phyloP scores from a whole-genome alignment of 1,140 invertebrate genomes.

The Paralvinella palmiformis region DNA sequence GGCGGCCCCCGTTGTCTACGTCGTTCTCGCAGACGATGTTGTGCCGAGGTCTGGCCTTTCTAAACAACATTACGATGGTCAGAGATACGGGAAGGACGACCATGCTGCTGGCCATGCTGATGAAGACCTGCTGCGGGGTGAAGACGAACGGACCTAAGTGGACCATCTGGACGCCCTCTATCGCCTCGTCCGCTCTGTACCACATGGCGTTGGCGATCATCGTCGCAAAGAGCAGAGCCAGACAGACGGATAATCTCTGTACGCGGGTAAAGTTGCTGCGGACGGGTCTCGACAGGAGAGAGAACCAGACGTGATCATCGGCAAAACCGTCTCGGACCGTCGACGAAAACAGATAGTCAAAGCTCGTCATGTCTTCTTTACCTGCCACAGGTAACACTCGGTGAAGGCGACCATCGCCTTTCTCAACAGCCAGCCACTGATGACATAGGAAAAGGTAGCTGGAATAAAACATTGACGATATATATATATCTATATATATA shows the following conservation, averaged over 20 bases:
- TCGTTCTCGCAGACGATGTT: conserved; percentile 6
- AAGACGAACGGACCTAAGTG: conserved; percentile 9
- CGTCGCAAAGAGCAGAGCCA: conserved; percentile 33
- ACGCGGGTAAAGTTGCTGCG: conserved; percentile 25
- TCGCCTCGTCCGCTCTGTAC: conserved; percentile 12
- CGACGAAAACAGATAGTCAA: conserved; percentile 38
- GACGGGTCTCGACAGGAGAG: conserved; percentile 20
- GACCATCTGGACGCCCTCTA: neutral
- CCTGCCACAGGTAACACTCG: conserved; percentile 46
- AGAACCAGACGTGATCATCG: conserved; percentile 26
- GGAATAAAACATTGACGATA: neutral
- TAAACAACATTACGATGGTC: conserved; percentile 28
- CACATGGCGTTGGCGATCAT: conserved; percentile 27
- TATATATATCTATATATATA: no score
- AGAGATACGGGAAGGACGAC: conserved; percentile 15
- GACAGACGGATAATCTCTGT: conserved; percentile 39
- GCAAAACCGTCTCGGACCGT: conserved; percentile 25
- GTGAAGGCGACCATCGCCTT: conserved; percentile 50
- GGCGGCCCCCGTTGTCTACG: conserved; percentile 13
- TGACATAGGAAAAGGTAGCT: conserved; percentile 24
- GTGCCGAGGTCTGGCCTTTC: conserved; percentile 20
- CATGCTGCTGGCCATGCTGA: neutral
- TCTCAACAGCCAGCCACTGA: conserved; percentile 50
- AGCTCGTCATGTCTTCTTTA: conserved; percentile 34
- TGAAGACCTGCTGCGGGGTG: neutral